phyloP scores from a whole-genome alignment of 2,888 invertebrate species.

The Atethmia centrago region DNA sequence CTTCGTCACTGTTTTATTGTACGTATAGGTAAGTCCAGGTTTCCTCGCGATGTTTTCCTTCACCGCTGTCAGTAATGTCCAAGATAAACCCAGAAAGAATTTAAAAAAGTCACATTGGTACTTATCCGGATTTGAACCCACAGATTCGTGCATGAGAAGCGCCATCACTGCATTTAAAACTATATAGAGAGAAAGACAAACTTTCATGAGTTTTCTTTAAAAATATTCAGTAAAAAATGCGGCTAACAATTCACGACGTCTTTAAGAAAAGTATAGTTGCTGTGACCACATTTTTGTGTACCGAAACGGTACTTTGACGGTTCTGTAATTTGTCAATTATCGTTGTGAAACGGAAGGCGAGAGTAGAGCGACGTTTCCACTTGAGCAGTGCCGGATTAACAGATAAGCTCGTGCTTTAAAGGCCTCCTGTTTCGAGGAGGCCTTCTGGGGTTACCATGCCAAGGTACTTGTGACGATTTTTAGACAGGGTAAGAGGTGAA shows the following conservation, averaged over 20 bases:
- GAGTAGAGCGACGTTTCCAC: constrained; percentile 47
- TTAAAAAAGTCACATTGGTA: neutral
- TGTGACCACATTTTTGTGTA: constrained; percentile 36
- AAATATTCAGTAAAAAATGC: constrained; percentile 23
- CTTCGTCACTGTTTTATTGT: too few relatives aligned
- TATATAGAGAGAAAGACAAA: neutral
- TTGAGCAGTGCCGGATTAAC: constrained; percentile 48
- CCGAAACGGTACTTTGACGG: constrained; percentile 31
- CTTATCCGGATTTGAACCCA: neutral
- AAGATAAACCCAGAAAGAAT: neutral
- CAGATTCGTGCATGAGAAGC: neutral
- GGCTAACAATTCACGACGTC: neutral
- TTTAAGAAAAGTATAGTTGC: constrained; percentile 11
- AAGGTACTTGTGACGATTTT: neutral
- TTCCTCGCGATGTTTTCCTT: neutral
- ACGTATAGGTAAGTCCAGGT: too few relatives aligned
- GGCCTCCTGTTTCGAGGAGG: constrained; percentile 16
- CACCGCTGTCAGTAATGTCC: neutral
- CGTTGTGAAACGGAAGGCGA: constrained; percentile 52
- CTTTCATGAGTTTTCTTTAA: neutral
- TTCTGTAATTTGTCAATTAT: constrained; percentile 61
- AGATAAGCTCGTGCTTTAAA: constrained; percentile 43
- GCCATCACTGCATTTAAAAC: neutral
- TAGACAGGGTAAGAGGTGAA: neutral
- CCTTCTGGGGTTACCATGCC: constrained; percentile 3